phyloP scores from a whole-genome alignment of 1,140 invertebrate genomes.

The Lethrus apterus region DNA sequence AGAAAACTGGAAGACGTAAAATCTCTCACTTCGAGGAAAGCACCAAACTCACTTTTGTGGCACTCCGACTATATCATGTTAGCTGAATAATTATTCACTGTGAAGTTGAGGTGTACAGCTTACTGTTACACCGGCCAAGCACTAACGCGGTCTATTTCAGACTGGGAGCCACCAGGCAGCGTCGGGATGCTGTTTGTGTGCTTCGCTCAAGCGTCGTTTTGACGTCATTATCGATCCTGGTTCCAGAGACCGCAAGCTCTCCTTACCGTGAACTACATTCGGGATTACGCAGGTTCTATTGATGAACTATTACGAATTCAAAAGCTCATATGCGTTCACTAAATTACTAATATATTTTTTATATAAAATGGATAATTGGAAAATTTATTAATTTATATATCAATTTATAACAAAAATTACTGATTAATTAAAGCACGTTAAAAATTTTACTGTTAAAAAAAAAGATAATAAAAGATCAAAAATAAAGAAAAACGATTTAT shows the following conservation, averaged over 20 bases:
- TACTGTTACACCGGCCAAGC: slow-evolving; percentile 21
- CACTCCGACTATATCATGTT: slow-evolving; percentile 5
- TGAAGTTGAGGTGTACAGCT: slow-evolving; percentile 10
- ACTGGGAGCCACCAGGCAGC: slow-evolving; percentile 26
- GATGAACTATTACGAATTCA: no score
- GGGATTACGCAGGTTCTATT: no score
- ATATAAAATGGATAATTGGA: no score
- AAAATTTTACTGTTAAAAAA: no score
- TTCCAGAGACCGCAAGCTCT: background rate
- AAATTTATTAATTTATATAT: no score
- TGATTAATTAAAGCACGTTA: no score
- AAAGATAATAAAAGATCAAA: no score
- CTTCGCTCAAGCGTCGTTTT: slow-evolving; percentile 14
- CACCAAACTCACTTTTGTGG: slow-evolving; percentile 10
- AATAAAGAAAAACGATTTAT: no score
- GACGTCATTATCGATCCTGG: slow-evolving; percentile 19
- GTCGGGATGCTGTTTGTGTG: slow-evolving; percentile 15
- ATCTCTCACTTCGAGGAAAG: slow-evolving; percentile 15
- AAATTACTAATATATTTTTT: no score
- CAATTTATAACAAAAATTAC: no score
- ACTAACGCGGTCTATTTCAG: slow-evolving; percentile 18
- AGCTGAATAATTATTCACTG: background rate
- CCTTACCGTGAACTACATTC: background rate
- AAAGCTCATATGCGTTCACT: no score
- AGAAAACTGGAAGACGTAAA: background rate